A percentile compares a stretch with the other conserved stretches of the same genome.
Conservation (phyloP, 2,888 invertebrate species). For the Coenonympha arcania region DNA sequence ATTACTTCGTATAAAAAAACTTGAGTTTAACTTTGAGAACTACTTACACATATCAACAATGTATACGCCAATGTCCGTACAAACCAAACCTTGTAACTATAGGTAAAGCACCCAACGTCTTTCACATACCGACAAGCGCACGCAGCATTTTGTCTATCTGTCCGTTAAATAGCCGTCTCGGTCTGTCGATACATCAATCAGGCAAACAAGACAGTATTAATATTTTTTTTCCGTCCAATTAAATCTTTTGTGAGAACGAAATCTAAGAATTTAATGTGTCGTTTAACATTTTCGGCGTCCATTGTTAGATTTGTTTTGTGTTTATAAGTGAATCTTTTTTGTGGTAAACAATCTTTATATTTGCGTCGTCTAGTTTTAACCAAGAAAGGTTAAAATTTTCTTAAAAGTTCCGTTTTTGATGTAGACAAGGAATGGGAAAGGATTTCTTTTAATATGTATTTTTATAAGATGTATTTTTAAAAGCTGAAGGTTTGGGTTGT, state of each 20-base stretch:
- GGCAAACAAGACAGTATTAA: conserved; percentile 53
- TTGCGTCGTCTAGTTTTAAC: no score
- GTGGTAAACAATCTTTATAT: no score
- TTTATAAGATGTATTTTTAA: no score
- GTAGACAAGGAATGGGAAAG: no score
- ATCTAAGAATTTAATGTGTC: conserved; percentile 63
- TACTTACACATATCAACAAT: conserved; percentile 34
- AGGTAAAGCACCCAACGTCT: conserved; percentile 57
- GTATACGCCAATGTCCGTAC: conserved; percentile 43
- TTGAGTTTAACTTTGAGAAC: conserved; percentile 56
- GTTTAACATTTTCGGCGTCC: conserved; percentile 41
- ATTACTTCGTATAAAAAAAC: conserved; percentile 1
- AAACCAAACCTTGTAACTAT: conserved; percentile 39
- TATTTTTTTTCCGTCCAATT: conserved; percentile 69
- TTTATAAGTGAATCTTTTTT: conserved; percentile 12
- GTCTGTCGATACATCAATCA: conserved; percentile 72
- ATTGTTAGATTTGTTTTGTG: conserved; percentile 7
- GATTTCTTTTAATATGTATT: no score
- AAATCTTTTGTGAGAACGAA: conserved; percentile 66
- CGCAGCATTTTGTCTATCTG: conserved; percentile 70
- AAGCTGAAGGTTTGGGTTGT: no score
- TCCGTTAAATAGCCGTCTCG: conserved; percentile 67
- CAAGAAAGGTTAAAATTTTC: no score
- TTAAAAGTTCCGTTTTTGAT: no score
- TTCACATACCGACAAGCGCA: conserved; percentile 43